A percentile compares a stretch with the other conserved stretches of the same genome.
Conservation (phyloP, 2,888 invertebrate genomes). For the Blastobasis adustella region DNA sequence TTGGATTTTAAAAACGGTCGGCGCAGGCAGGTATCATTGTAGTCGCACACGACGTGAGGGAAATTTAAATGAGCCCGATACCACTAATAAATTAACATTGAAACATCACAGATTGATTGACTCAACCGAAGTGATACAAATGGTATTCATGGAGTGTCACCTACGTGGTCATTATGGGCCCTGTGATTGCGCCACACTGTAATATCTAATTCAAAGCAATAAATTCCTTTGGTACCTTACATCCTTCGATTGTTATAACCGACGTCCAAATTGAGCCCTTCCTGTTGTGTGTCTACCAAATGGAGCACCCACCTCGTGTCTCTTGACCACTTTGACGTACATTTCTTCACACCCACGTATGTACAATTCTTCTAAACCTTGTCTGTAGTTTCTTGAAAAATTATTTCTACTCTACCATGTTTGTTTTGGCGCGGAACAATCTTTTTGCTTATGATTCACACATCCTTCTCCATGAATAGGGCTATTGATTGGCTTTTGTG, state of each 20-base stretch:
- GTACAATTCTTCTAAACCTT: too few species aligned
- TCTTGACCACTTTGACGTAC: conserved; percentile 21
- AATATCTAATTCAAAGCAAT: conserved; percentile 31
- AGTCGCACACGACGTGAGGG: conserved; percentile 3
- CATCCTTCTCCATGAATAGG: conserved; percentile 38
- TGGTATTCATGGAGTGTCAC: conserved; percentile 52
- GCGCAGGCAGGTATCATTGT: background rate
- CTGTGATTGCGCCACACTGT: conserved; percentile 29
- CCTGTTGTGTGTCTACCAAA: conserved; percentile 30
- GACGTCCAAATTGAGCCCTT: conserved; percentile 46
- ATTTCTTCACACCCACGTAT: conserved; percentile 1
- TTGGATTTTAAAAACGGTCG: too few species aligned
- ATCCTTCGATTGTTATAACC: conserved; percentile 59
- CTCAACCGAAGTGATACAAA: conserved; percentile 37
- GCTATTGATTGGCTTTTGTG: conserved; percentile 38
- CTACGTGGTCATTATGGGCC: conserved; percentile 47
- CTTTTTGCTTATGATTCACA: conserved; percentile 31
- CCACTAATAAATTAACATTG: conserved; percentile 25
- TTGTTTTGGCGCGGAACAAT: conserved; percentile 15
- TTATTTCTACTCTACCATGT: conserved; percentile 7
- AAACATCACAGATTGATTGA: conserved; percentile 27
- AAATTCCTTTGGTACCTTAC: conserved; percentile 45
- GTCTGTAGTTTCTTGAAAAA: too few species aligned
- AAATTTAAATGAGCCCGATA: conserved; percentile 3
- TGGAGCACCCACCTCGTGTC: background rate